Evolutionary conservation across 1,140 invertebrate species (phyloP).

Genomic region (Drosophila lacteicornis): DNA sequence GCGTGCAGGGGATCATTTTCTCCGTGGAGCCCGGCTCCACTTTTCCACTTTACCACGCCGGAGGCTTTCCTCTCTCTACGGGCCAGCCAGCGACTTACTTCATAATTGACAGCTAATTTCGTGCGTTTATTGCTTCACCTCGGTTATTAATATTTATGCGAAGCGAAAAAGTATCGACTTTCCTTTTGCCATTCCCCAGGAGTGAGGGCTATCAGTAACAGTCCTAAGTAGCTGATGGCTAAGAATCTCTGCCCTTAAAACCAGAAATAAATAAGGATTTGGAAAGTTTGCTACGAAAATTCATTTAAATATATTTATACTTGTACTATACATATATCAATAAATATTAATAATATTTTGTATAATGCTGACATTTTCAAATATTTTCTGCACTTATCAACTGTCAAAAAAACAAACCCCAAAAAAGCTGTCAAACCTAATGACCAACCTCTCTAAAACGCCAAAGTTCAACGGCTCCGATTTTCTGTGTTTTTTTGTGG

Average conservation of each 20-base stretch:
- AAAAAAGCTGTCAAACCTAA: conserved; percentile 1
- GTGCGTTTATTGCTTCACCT: conserved; percentile 60
- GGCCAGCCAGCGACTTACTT: conserved; percentile 49
- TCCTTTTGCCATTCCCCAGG: not conserved
- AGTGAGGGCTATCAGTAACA: conserved; percentile 1
- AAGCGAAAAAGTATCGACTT: conserved; percentile 12
- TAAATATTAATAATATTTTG: not conserved
- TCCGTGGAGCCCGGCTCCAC: conserved; percentile 6
- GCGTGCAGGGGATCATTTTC: conserved; percentile 51
- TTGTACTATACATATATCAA: too few relatives aligned
- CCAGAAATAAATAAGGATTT: not conserved
- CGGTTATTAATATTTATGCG: conserved; percentile 67
- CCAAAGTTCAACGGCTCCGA: not conserved
- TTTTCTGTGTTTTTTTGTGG: not conserved
- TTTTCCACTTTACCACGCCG: conserved; percentile 10
- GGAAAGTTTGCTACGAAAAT: not conserved
- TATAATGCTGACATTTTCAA: not conserved
- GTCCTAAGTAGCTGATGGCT: not conserved
- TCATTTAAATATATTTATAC: too few relatives aligned
- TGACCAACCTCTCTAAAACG: not conserved
- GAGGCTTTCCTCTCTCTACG: not conserved
- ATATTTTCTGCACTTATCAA: not conserved
- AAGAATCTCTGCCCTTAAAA: not conserved
- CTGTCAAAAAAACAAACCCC: not conserved
- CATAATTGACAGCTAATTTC: conserved; percentile 76